A percentile compares a stretch with the other conserved stretches of the same genome.
Evolutionary conservation across 2,888 invertebrate species (phyloP).

Genomic region (Acanthoscelides obtectus): DNA sequence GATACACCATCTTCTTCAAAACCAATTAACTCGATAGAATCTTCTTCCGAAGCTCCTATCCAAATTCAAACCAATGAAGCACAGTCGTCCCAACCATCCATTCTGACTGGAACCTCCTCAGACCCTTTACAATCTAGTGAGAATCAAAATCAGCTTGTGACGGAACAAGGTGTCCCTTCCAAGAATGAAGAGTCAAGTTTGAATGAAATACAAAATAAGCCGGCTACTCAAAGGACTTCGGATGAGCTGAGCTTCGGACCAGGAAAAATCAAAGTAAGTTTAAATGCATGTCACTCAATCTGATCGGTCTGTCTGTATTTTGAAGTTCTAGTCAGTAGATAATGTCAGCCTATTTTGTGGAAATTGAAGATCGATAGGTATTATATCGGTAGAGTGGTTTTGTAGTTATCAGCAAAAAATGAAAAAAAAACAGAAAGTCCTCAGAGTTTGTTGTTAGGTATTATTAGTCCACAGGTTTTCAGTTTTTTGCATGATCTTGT

Average conservation of each 20-base stretch:
- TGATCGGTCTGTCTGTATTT: too few species aligned
- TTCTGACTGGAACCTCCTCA: neutral
- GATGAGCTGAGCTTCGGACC: constrained; percentile 20
- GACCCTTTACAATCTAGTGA: neutral
- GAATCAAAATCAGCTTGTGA: neutral
- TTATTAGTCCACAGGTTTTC: too few species aligned
- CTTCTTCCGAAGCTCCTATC: neutral
- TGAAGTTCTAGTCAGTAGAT: too few species aligned
- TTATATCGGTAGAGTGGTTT: too few species aligned
- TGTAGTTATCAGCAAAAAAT: too few species aligned
- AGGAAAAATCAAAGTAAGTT: constrained; percentile 32
- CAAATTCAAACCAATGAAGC: neutral
- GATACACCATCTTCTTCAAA: neutral
- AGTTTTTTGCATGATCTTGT: too few species aligned
- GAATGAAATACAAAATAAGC: neutral
- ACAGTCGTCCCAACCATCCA: neutral
- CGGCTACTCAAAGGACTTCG: neutral
- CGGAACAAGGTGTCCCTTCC: neutral
- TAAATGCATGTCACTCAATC: too few species aligned
- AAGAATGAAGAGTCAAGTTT: constrained; percentile 2
- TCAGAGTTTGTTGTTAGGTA: too few species aligned
- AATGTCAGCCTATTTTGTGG: too few species aligned
- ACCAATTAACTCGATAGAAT: neutral
- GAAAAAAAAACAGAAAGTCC: too few species aligned
- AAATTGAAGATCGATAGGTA: too few species aligned